A percentile compares a stretch with the other conserved stretches of the same genome.
Conservation (phyloP, 2,888 invertebrate species). For the Sphinx pinastri region DNA sequence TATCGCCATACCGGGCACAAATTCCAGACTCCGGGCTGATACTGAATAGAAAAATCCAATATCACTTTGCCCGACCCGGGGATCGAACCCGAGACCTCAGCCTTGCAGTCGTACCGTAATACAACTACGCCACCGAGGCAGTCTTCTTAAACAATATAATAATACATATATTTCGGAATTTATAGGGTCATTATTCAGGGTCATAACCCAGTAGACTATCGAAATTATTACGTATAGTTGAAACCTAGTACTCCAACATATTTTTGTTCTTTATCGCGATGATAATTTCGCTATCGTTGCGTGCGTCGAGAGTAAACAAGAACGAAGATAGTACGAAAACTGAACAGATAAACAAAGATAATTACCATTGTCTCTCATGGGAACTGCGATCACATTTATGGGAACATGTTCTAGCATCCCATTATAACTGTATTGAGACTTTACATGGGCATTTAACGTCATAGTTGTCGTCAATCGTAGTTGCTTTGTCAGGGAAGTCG, state of each 20-base stretch:
- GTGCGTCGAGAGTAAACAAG: constrained; percentile 23
- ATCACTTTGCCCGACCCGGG: too few species aligned
- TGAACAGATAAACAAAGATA: constrained; percentile 37
- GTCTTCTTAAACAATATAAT: too few species aligned
- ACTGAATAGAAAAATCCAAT: too few species aligned
- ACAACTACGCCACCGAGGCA: too few species aligned
- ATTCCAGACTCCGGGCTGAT: too few species aligned
- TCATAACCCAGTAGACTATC: not conserved
- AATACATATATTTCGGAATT: too few species aligned
- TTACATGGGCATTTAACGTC: constrained; percentile 5
- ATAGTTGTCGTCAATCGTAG: not conserved
- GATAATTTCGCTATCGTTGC: constrained; percentile 27
- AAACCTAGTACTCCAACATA: not conserved
- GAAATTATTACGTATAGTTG: not conserved
- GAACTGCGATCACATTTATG: constrained; percentile 52
- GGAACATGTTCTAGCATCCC: constrained; percentile 37
- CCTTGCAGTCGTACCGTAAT: too few species aligned
- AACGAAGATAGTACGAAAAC: constrained; percentile 20
- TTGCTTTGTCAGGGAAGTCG: not conserved
- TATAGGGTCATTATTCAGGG: too few species aligned
- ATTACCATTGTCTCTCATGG: constrained; percentile 58
- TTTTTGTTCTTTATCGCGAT: constrained; percentile 8
- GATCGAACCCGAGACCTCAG: too few species aligned
- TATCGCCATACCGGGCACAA: too few species aligned
- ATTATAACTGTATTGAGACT: constrained; percentile 25